Conservation (phyloP, 2,113 vertebrate species). For the Clinocottus analis region DNA sequence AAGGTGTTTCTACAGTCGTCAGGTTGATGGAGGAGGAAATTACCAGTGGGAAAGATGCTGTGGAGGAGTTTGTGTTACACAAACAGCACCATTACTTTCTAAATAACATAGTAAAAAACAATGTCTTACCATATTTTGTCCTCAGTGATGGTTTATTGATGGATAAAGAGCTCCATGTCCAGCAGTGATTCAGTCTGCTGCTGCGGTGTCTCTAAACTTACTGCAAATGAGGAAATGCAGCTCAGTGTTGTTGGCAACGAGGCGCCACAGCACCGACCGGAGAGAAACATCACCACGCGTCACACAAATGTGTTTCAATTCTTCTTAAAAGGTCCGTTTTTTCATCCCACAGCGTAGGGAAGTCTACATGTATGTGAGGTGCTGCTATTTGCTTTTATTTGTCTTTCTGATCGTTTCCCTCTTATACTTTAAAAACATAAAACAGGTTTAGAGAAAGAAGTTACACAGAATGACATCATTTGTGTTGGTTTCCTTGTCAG, state of each 20-base stretch:
- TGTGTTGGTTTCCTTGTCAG: neutral
- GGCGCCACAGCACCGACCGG: neutral
- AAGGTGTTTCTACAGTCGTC: neutral
- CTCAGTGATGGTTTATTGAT: constrained; percentile 24
- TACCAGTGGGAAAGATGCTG: neutral
- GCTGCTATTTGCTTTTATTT: neutral
- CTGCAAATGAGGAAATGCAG: constrained; percentile 69
- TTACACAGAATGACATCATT: neutral
- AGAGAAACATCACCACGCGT: neutral
- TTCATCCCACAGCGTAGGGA: neutral
- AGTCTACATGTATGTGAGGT: neutral
- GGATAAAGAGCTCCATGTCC: constrained; percentile 53
- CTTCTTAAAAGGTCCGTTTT: neutral
- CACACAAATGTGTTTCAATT: constrained; percentile 16
- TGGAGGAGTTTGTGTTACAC: neutral
- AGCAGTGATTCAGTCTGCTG: constrained; percentile 27
- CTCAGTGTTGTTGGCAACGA: constrained; percentile 7
- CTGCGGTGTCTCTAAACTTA: constrained; percentile 21
- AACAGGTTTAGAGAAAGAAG: neutral
- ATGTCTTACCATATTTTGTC: constrained; percentile 72
- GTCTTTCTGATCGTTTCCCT: neutral
- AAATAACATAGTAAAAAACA: neutral
- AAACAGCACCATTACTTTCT: neutral
- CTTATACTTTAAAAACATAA: neutral
- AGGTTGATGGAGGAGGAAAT: constrained; percentile 20